Base-by-base conservation (phyloP, 37 sponge, comb jelly and placozoan species). In the Lycopodina hypogea region DNA sequence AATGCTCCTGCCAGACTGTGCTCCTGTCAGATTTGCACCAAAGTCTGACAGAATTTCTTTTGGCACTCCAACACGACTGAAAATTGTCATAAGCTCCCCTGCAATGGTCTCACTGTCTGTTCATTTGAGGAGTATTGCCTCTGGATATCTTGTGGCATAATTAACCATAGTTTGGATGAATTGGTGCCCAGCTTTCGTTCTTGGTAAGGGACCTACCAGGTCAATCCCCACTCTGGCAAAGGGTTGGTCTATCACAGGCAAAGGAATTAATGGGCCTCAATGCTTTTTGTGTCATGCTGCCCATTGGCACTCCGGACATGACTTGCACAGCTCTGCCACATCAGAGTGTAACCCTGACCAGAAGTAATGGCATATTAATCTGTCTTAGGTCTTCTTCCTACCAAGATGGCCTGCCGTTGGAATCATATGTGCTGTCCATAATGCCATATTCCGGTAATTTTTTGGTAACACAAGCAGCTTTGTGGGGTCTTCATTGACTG, bases 131-230 rank as follows among this genome's bases (percentile, higher is more conserved):
- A 79, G 72, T 36, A 83, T 56, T 22, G 84, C 84, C 39, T 83
- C 75, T 42, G 82, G 82, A 42, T 71, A 81, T 21, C 82, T 72
- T 14, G 82, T 81, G 29, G 74, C 62, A 35, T 81, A 81, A 36
- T 81, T 73, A 32, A 72, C 72, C 50, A 81, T 36, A 26, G 38
- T 42, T 15, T 71, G 40, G n/a, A 71, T 55, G 28, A 51, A 81
- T 24, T 61, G 81, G n/a, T 79, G 69, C 24, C 72, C 81, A 9
- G 41, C 22, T 9, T 40, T 28, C 15, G 24, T 81, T 50, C 74
- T 81, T 32, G 82, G 82, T 35, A 58, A 24, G 26, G 59, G 59
- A 17, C 82, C 74, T 28, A 81, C 74, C n/a, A 81, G 72, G 32
- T 72, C 82, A 61, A 81, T 81, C 1, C 73, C 82, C n/a, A 71